phyloP scores from a whole-genome alignment of 2,113 vertebrate species.

The Talpa occidentalis region DNA sequence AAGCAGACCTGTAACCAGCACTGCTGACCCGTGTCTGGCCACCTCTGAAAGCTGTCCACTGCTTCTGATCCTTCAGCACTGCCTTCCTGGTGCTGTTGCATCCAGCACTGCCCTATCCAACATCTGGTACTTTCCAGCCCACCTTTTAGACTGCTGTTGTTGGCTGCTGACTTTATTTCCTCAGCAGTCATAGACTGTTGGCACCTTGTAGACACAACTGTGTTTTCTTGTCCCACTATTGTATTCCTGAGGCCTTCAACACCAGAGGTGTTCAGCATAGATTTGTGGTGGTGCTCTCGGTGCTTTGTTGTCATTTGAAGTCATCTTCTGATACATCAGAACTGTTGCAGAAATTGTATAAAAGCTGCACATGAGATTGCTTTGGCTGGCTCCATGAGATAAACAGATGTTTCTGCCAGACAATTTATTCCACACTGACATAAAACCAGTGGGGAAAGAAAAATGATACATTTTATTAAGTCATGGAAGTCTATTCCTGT shows the following conservation, averaged over 20 bases:
- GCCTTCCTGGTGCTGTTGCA: too few relatives aligned
- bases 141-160: too few relatives aligned
- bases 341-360: not conserved
- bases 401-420: slow-evolving; percentile 53
- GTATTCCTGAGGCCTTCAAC: not conserved
- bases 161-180: not conserved
- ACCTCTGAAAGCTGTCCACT: too few relatives aligned
- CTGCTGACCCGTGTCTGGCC: too few relatives aligned
- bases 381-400: not conserved
- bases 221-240: not conserved
- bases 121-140: too few relatives aligned
- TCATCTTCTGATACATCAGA: slow-evolving; percentile 3
- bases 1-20: too few relatives aligned
- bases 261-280: not conserved
- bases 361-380: not conserved
- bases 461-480: slow-evolving; percentile 50
- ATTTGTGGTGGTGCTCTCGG: not conserved
- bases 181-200: not conserved
- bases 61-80: too few relatives aligned
- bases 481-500: not conserved
- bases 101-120: too few relatives aligned
- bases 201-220: not conserved
- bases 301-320: not conserved
- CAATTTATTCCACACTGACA: not conserved
- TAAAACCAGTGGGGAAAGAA: slow-evolving; percentile 34